Base-by-base conservation (phyloP, 2,888 invertebrate species). In the Apamea epomidion region DNA sequence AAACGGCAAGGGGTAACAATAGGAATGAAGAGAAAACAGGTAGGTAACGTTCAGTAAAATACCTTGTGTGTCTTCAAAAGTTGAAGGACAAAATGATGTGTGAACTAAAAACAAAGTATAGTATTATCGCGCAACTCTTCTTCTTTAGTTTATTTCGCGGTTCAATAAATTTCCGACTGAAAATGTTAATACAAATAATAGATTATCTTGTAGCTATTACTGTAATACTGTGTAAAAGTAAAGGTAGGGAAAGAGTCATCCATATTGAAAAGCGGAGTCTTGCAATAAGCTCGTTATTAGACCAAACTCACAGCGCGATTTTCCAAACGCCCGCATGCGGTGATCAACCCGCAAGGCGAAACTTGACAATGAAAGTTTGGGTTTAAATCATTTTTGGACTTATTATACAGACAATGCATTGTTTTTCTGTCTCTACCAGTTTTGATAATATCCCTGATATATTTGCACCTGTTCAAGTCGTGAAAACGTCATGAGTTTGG, bases 51-150 rank as follows among this genome's bases (percentile, higher is more conserved):
- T 81, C 72, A 85, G 54, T 87, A 68, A 84, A 87, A 86, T 86
- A 86, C 86, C 86, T 86, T 87, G 78, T 81, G 88, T 87, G 81
- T 87, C 86, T 87, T 86, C 86, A 86, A 86, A 86, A 85, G 85
- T 86, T 87, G 86, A 86, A 86, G 88, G 86, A 86, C 88, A 86
- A 67, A 68, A 86, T 86, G 85, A 87, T 86, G 85, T 84, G 88
- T 78, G 85, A 86, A 86, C 85, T 86, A 86, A 81, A 87, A 86
- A 87, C 88, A 86, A 86, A 86, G 85, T 78, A 85, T 60, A 87
- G 42, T 71, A 86, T 85, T 87, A 85, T 87, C 70, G 83, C 74
- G 76, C 58, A 76, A 84, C 71, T 76, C 70, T 75, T 69, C 25
- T 58, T 51, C 2, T 32, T 32, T 48, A 67, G 42, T 70, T 65